Conservation (phyloP, 1,140 invertebrate species). For the Drosophila asahinai region DNA sequence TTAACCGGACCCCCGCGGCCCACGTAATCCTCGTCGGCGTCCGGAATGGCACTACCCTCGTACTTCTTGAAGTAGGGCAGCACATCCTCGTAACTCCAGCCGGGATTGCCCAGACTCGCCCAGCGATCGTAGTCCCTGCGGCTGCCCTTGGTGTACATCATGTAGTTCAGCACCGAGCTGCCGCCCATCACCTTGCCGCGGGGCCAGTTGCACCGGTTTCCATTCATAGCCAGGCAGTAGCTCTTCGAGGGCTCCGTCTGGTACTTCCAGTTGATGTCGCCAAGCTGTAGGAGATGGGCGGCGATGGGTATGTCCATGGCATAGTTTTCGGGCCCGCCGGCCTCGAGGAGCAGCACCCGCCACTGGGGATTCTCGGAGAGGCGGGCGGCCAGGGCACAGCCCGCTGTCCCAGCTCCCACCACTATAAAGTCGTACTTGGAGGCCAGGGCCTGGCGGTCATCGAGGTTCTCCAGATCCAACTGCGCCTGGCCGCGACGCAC, state of each 20-base stretch:
- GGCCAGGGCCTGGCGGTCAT: conserved; percentile 78
- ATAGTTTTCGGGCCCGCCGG: conserved; percentile 87
- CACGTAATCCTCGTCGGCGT: conserved; percentile 85
- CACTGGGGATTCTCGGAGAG: conserved; percentile 87
- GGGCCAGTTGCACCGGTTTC: conserved; percentile 89
- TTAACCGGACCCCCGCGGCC: conserved; percentile 86
- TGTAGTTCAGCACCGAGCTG: conserved; percentile 94
- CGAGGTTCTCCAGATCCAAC: conserved; percentile 67
- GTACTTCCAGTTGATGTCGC: conserved; percentile 89
- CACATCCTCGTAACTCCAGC: conserved; percentile 93
- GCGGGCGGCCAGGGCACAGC: conserved; percentile 89
- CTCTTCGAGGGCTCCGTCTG: conserved; percentile 87
- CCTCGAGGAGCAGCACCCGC: conserved; percentile 90
- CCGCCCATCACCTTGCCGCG: conserved; percentile 93
- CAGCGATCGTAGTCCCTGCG: conserved; percentile 92
- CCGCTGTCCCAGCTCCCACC: conserved; percentile 91
- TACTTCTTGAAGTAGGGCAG: conserved; percentile 93
- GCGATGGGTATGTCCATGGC: conserved; percentile 89
- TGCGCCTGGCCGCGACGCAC: conserved; percentile 53
- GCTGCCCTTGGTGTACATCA: conserved; percentile 94
- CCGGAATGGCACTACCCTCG: conserved; percentile 88
- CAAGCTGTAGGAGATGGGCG: conserved; percentile 88
- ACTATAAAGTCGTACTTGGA: conserved; percentile 88
- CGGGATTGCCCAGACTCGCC: conserved; percentile 90
- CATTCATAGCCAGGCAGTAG: conserved; percentile 85